These are phyloP conservation scores for Euzetes globulus DNA, from an alignment of 2,888 invertebrate species.

Conservation along the genomic window DNA sequence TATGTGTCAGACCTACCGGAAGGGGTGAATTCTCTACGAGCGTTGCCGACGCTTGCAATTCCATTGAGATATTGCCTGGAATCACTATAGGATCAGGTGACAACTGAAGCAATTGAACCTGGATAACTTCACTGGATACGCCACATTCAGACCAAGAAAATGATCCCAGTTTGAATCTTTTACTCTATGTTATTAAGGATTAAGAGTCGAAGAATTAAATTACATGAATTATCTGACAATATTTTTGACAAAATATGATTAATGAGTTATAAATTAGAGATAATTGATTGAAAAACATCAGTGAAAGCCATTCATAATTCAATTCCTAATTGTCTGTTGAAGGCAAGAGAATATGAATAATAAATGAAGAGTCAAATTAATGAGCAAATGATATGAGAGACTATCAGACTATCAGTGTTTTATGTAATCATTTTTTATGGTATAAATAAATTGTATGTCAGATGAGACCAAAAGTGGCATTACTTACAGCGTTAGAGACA, in stretches of 20 bases:
- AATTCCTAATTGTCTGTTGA: not conserved
- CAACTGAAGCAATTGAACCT: not conserved
- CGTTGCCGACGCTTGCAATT: not conserved
- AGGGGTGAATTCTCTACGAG: not conserved
- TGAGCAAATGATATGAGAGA: constrained; percentile 10
- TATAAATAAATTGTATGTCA: constrained; percentile 2
- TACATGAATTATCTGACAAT: not conserved
- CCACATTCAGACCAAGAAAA: constrained; percentile 20
- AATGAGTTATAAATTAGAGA: constrained; percentile 9
- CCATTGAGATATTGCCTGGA: not conserved
- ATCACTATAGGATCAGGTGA: constrained; percentile 4
- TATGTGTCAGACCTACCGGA: not conserved
- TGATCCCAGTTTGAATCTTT: not conserved
- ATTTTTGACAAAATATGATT: not conserved
- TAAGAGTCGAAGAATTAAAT: not conserved
- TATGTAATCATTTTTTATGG: constrained; percentile 6
- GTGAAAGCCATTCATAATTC: not conserved
- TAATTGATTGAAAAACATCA: not conserved
- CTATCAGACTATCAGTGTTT: not conserved
- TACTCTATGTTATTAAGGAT: not conserved
- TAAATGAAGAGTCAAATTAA: constrained; percentile 10
- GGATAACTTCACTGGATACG: not conserved
- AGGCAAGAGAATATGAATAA: constrained; percentile 3
- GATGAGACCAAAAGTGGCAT: not conserved
- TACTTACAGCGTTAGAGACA: constrained; percentile 6